Conservation (phyloP, 2,888 invertebrate species). For the Chorisops tibialis region DNA sequence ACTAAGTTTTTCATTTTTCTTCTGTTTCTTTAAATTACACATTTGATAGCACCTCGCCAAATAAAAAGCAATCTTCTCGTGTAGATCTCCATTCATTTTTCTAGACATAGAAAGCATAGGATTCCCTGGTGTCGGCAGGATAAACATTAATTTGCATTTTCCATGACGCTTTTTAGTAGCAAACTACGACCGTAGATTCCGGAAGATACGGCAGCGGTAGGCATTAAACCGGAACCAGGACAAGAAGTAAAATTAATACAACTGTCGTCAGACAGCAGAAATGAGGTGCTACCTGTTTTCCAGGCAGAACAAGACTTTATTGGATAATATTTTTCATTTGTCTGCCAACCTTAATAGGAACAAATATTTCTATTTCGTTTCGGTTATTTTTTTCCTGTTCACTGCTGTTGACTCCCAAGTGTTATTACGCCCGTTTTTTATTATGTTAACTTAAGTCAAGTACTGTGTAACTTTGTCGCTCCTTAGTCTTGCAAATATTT, state of each 20-base stretch:
- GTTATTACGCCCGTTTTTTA: conserved; percentile 12
- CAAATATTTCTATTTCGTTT: conserved; percentile 20
- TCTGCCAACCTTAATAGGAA: conserved; percentile 12
- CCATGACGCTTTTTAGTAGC: conserved; percentile 6
- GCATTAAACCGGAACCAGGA: neutral
- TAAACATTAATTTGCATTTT: conserved; percentile 26
- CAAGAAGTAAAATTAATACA: conserved; percentile 20
- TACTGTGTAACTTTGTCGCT: neutral
- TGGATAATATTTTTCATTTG: conserved; percentile 13
- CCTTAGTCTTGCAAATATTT: neutral
- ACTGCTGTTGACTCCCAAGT: conserved; percentile 18
- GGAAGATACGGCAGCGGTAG: neutral
- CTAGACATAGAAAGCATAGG: neutral
- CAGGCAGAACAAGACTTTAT: neutral
- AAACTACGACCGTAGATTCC: neutral
- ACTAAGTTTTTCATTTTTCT: no score
- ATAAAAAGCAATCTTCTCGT: no score
- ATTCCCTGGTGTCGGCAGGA: conserved; percentile 7
- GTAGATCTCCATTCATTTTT: no score
- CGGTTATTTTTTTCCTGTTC: conserved; percentile 1
- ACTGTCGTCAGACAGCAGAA: conserved; percentile 16
- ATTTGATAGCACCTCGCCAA: no score
- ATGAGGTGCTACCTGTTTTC: conserved; percentile 11
- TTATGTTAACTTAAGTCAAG: conserved; percentile 20
- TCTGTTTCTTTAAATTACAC: no score